Evolutionary conservation across 2,113 vertebrate species (phyloP).

Genomic region (Climacteris rufus): DNA sequence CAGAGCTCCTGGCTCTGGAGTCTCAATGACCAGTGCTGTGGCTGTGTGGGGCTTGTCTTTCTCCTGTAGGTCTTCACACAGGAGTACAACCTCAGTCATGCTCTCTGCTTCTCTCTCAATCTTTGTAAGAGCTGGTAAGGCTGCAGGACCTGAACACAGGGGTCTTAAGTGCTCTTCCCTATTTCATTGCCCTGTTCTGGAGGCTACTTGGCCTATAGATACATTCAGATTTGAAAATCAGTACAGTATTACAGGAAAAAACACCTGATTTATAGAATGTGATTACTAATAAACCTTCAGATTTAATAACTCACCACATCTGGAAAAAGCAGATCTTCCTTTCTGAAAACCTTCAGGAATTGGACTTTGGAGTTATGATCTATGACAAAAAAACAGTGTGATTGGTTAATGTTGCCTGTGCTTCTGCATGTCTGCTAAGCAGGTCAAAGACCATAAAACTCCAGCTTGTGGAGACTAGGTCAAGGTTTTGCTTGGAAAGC

Average conservation of each 20-base stretch:
- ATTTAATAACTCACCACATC: slow-evolving; percentile 54
- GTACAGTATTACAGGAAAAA: not conserved
- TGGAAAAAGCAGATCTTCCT: slow-evolving; percentile 1
- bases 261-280: not conserved
- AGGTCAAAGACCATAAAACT: not conserved
- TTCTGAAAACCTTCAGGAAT: not conserved
- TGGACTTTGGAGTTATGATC: slow-evolving; percentile 33
- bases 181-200: not conserved
- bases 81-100: not conserved
- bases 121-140: not conserved
- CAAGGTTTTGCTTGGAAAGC: not conserved
- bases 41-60: not conserved
- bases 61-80: not conserved
- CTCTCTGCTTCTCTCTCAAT: not conserved
- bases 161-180: not conserved
- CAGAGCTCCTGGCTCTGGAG: not conserved
- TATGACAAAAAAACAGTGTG: not conserved
- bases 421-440: not conserved
- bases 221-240: not conserved
- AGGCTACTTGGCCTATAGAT: not conserved
- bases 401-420: not conserved
- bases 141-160: not conserved
- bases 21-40: not conserved
- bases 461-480: not conserved
- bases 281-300: not conserved